Conservation (phyloP, 1,140 invertebrate genomes). For the Reticulitermes speratus region DNA sequence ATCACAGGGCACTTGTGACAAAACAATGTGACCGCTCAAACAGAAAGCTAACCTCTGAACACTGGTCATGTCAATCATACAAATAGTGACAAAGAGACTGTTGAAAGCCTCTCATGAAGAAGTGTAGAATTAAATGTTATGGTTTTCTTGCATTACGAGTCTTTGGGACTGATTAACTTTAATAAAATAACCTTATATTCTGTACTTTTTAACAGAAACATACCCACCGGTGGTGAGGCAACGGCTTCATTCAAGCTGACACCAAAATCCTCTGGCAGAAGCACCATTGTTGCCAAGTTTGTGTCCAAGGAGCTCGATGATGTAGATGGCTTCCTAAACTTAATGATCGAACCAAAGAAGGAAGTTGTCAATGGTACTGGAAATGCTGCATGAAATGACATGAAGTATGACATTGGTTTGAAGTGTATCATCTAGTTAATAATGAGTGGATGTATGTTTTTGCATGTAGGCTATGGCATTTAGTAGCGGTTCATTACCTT, state of each 20-base stretch:
- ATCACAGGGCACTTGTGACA: too few species aligned
- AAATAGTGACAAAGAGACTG: neutral
- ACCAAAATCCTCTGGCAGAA: slow-evolving; percentile 68
- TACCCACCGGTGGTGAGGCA: slow-evolving; percentile 63
- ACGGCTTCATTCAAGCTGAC: slow-evolving; percentile 68
- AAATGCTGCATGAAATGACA: neutral
- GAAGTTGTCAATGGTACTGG: slow-evolving; percentile 23
- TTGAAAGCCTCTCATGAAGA: neutral
- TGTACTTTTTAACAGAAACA: slow-evolving; percentile 40
- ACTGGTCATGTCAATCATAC: too few species aligned
- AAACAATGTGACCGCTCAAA: too few species aligned
- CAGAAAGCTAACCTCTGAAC: too few species aligned
- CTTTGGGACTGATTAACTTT: neutral
- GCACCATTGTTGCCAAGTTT: slow-evolving; percentile 79
- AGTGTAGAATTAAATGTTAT: neutral
- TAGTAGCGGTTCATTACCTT: too few species aligned
- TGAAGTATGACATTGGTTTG: neutral
- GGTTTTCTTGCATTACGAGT: neutral
- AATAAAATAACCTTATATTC: neutral
- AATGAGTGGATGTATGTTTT: too few species aligned
- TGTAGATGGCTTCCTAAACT: slow-evolving; percentile 75
- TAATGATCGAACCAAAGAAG: slow-evolving; percentile 52
- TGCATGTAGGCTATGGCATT: too few species aligned
- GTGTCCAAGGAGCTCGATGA: slow-evolving; percentile 76
- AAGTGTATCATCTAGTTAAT: too few species aligned